Evolutionary conservation across 2,888 invertebrate genomes (phyloP), one percentile per base, ranked within the genome.

Genomic region (Ophioninae sp.): DNA sequence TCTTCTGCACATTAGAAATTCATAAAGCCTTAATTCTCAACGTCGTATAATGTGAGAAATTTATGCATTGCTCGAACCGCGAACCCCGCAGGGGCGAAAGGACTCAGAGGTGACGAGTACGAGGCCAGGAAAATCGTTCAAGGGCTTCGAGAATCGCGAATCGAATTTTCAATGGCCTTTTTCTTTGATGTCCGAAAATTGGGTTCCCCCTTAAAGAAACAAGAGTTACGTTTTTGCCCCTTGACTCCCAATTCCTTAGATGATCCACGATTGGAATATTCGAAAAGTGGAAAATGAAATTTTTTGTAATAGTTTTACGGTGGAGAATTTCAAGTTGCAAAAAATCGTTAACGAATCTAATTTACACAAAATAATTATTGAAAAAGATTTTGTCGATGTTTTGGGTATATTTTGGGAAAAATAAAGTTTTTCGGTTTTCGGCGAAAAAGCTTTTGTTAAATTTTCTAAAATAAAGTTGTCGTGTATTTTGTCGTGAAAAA

Each of bases 11-110:
- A 77, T 83, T 80, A 73, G 61, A 80, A 79, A 83, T 83, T 83
- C 79, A 80, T 73, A 67, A 75, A 67, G 56, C 68, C 73, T 71
- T 56, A 68, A 82, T 79, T 82, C 82, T 82, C 82, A 6, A 58
- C 64, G 44, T 10, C 6, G 44, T 75, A 71, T 59, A 75, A 77
- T 59, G 73, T 73, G 41, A 78, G 37, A 74, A 83, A 83, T 83
- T 80, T 80, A 80, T 83, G 80, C 83, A 83, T 80, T 74, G 65
- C 68, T 39, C 58, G 61, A 20, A 23, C 37, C 58, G 64, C 56
- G 22, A 64, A 69, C 9, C 10, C n/a, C 58, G 67, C 37, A 39
- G 39, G 13, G 9, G 30, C 8, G 41, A 13, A 63, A 10, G 13
- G 61, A n/a, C 13, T 37, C 30, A 51, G 56, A n/a, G 3, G 22